Percentiles rank a stretch among this genome's conserved stretches.
Evolutionary conservation across 1,140 invertebrate species (phyloP).

Genomic region (Heterodera schachtii): DNA sequence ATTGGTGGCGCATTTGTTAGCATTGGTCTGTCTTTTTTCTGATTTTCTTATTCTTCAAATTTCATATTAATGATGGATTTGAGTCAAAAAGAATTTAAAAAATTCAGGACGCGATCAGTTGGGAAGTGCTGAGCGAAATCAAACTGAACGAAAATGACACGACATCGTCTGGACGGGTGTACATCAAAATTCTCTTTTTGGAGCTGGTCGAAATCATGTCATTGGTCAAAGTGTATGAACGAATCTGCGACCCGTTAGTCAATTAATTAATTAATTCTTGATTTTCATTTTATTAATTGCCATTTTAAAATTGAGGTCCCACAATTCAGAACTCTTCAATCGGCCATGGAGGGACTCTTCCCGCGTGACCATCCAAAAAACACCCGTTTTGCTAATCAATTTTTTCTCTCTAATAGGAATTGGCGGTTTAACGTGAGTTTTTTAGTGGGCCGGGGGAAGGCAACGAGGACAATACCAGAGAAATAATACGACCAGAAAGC

Average conservation of each 20-base stretch:
- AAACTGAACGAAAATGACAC: constrained; percentile 94
- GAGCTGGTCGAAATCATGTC: constrained; percentile 96
- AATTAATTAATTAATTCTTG: background rate
- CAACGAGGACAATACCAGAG: no score
- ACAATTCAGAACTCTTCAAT: constrained; percentile 76
- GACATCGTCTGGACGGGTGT: constrained; percentile 92
- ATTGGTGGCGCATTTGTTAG: constrained; percentile 93
- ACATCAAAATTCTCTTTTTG: constrained; percentile 95
- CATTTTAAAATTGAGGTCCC: background rate
- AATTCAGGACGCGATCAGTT: constrained; percentile 81
- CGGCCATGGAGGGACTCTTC: constrained; percentile 87
- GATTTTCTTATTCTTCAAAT: background rate
- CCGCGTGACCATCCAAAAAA: constrained; percentile 93
- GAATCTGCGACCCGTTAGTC: constrained; percentile 80
- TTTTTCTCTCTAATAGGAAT: constrained; percentile 98
- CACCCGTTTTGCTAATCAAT: constrained; percentile 95
- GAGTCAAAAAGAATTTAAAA: background rate
- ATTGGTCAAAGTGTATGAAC: constrained; percentile 82
- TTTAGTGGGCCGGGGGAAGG: background rate
- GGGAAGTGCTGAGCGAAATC: constrained; percentile 80
- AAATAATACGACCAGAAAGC: no score
- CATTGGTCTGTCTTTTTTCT: constrained; percentile 70
- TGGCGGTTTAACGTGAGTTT: constrained; percentile 79
- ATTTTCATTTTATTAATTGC: constrained; percentile 8
- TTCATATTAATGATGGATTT: background rate